Percentiles rank a stretch among this genome's conserved stretches.
phyloP scores from a whole-genome alignment of 2,797 vertebrate genomes.

The Micrastur ruficollis region DNA sequence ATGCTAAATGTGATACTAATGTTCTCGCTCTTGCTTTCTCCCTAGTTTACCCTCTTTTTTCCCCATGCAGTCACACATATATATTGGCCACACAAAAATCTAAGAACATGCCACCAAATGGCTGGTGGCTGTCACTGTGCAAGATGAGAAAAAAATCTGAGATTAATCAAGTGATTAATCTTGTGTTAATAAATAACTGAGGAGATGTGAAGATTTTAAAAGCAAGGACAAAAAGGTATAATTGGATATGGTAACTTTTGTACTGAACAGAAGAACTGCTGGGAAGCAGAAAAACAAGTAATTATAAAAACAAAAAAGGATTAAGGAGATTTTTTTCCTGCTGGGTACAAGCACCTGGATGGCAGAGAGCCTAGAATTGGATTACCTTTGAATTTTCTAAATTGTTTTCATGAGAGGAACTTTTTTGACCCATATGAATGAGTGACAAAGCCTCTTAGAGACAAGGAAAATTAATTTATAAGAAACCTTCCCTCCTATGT shows the following conservation, averaged over 20 bases:
- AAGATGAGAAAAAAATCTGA: not conserved
- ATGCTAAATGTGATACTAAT: not conserved
- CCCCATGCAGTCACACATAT: not conserved
- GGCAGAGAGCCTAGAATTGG: slow-evolving; percentile 49
- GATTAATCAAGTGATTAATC: slow-evolving; percentile 29
- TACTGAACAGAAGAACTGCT: not conserved
- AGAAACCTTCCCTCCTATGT: not conserved
- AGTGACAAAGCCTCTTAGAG: not conserved
- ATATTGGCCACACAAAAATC: not conserved
- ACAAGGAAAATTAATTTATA: not conserved
- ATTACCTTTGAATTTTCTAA: slow-evolving; percentile 58
- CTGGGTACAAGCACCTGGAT: slow-evolving; percentile 58
- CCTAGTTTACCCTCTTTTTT: not conserved
- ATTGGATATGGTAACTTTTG: slow-evolving; percentile 20
- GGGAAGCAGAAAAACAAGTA: slow-evolving; percentile 33
- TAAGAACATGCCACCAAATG: not conserved
- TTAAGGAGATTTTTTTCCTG: slow-evolving; percentile 39
- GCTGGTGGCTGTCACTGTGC: not conserved
- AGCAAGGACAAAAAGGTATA: slow-evolving; percentile 6
- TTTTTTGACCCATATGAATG: slow-evolving; percentile 28
- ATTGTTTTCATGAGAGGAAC: slow-evolving; percentile 28
- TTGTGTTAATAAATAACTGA: slow-evolving; percentile 17
- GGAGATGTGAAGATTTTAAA: slow-evolving; percentile 8
- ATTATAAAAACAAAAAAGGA: slow-evolving; percentile 54
- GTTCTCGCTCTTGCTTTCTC: not conserved